Percentiles rank a stretch among this genome's conserved stretches.
Evolutionary conservation across 2,113 vertebrate species (phyloP).

Genomic region (Rhodinocichla rosea): DNA sequence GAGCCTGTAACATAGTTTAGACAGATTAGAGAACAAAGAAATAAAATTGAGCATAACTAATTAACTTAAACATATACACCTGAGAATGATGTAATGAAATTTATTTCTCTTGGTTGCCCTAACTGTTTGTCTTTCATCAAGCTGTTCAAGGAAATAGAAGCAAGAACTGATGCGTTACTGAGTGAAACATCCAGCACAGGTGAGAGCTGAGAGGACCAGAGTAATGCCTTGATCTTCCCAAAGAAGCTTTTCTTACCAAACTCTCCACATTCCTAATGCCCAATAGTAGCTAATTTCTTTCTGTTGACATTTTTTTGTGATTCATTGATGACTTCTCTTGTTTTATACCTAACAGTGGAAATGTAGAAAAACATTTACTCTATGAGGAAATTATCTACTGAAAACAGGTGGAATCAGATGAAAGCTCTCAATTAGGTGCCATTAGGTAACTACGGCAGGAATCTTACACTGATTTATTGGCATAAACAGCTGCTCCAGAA

Average conservation of each 20-base stretch:
- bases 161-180: neutral
- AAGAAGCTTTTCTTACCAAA: neutral
- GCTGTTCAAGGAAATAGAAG: neutral
- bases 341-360: neutral
- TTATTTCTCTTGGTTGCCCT: constrained; percentile 1
- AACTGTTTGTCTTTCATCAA: neutral
- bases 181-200: neutral
- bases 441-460: neutral
- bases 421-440: neutral
- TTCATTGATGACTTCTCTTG: neutral
- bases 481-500: neutral
- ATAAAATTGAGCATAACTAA: constrained; percentile 21
- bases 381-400: neutral
- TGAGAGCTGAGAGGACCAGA: neutral
- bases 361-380: neutral
- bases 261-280: neutral
- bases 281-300: neutral
- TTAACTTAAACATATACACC: constrained; percentile 17
- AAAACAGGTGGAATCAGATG: neutral
- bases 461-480: neutral
- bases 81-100: neutral
- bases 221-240: neutral
- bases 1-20: constrained; percentile 28
- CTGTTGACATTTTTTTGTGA: neutral
- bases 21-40: constrained; percentile 38